Evolutionary conservation across 2,797 vertebrate species (phyloP), one percentile per base, ranked within the genome.

Genomic region (Sebastolobus altivelis): DNA sequence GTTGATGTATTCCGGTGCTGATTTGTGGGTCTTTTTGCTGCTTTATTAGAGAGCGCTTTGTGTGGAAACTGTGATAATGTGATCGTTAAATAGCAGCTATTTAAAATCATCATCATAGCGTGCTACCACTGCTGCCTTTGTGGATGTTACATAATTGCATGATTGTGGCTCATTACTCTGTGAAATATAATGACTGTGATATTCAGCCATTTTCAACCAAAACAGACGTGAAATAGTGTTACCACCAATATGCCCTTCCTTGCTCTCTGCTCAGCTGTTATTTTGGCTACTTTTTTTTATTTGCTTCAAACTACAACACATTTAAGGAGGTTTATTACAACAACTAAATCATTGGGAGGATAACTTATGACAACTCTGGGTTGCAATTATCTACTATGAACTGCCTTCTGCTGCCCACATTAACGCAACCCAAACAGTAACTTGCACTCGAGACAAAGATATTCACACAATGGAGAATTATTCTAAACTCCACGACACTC

Each of bases 21-120:
- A 61, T 80, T 16, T 60, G 12, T 46, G 56, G 52, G 7, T 46
- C 65, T 46, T 12, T 8, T 25, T 52, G 25, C 18, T 5, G 58
- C 31, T 62, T 75, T 74, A 60, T 81, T 40, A 70, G 8, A 66
- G 20, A 52, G 16, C 9, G 65, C 40, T 80, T 59, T 72, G 73
- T 67, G 40, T 74, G 74, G 68, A 54, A 65, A 60, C 58, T 76
- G 37, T 33, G 11, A 22, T 76, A 67, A 84, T 80, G 52, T 31
- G 37, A 68, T 79, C 29, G 40, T 73, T 59, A 62, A 66, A 73
- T 62, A 38, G 14, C 33, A 49, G 63, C 77, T 63, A 75, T 81
- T 82, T 74, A 55, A 72, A 84, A 80, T 65, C 56, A 81, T 87
- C 49, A 72, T 74, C 9, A 49, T 43, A 49, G 58, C 35, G 27